Evolutionary conservation across 2,888 invertebrate genomes (phyloP).

Genomic region (Dasypogon diadema): DNA sequence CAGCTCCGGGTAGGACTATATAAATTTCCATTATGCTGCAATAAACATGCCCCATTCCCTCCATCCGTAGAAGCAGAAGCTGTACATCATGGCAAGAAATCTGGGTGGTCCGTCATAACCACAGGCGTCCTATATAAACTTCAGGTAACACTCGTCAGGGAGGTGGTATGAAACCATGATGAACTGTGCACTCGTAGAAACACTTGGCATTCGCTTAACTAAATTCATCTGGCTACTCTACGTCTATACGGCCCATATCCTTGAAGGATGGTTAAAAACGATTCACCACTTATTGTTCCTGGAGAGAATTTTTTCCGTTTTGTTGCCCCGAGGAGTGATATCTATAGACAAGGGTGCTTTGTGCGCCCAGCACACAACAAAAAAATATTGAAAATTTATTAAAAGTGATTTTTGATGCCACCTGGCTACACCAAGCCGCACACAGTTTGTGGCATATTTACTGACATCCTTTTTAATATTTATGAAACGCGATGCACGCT

Average conservation of each 20-base stretch:
- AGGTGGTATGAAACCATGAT: constrained; percentile 22
- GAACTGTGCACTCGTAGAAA: constrained; percentile 38
- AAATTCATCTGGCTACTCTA: constrained; percentile 27
- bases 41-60: constrained; percentile 47
- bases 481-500: constrained; percentile 46
- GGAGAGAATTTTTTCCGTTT: constrained; percentile 24
- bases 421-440: constrained; percentile 25
- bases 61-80: neutral
- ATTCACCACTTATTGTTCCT: constrained; percentile 32
- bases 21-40: constrained; percentile 53
- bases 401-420: constrained; percentile 52
- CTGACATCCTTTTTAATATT: constrained; percentile 53
- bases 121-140: constrained; percentile 13
- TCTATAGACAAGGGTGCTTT: constrained; percentile 13
- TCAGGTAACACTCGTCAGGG: constrained; percentile 8
- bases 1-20: constrained; percentile 41
- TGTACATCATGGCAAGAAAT: constrained; percentile 24
- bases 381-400: constrained; percentile 50
- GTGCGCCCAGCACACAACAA: constrained; percentile 12
- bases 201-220: constrained; percentile 44
- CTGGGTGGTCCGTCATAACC: constrained; percentile 32
- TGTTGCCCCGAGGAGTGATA: constrained; percentile 13
- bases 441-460: constrained; percentile 53
- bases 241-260: neutral
- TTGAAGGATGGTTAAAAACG: constrained; percentile 18